Base-by-base conservation (phyloP, 2,888 invertebrate species). In the Crepidodera aurea region DNA sequence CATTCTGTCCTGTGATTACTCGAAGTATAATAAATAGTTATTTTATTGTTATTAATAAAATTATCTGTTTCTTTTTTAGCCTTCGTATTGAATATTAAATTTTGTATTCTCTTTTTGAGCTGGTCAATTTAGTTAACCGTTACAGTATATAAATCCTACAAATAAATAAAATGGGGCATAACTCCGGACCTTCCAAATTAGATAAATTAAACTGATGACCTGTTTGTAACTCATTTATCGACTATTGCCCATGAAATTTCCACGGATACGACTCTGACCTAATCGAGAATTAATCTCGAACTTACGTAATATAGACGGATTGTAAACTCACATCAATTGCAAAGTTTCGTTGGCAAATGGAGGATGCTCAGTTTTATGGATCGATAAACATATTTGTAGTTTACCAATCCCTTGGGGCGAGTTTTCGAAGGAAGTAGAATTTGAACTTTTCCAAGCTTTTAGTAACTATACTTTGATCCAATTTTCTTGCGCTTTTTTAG, bases 281-380 rank as follows among this genome's bases (percentile, higher is more conserved):
- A 27, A 62, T 57, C 46, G 57, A 16, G 40, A 58, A 44, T 62
- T 53, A 57, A 51, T 53, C 57, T 51, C 53, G 42, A 58, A 53
- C 57, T 61, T 57, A 57, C 40, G 51, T 25, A 48, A 58, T 57
- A 58, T 44, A 37, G 40, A 44, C 51, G 57, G 39, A 58, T 48
- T 16, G 50, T 10, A 62, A 42, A 5, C 29, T 61, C 55, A 18
- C 42, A 61, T 56, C 61, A 29, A 56, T 56, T 44, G 56, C 56
- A 44, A 51, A 61, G 51, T 61, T 56, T 51, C 25, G 50, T 42
- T 27, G 44, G 42, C 42, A 32, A 51, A 51, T 34, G 51, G 29
- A 32, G 18, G 44, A 53, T 46, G 37, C 53, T 53, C 46, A 37
- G 59, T 60, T 46, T 37, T 44, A 60, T 53, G 25, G 58, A 42